Evolutionary conservation across 2,888 invertebrate species (phyloP), one percentile per base, ranked within the genome.

Genomic region (Allophyes oxyacanthae): DNA sequence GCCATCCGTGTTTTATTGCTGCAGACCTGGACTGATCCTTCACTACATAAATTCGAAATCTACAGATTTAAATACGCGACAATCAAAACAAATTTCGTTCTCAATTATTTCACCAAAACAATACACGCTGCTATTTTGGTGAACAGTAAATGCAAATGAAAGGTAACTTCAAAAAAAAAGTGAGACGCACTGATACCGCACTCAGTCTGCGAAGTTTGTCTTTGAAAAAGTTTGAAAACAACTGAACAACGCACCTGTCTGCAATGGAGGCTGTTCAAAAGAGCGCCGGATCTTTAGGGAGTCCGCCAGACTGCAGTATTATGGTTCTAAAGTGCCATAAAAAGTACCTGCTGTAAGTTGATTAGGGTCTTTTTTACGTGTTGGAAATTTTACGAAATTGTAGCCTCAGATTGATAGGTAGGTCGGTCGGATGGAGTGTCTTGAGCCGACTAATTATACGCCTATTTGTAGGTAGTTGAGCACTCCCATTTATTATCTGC

Each of bases 141-240:
- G 32, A n/a, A 25, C 3, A 3, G 4, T 38, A 53, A 66, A 67
- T 61, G 57, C 46, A 79, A 75, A 77, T 67, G n/a, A 51, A 70
- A 57, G 41, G 53, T 56, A 30, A 40, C 49, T 50, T 43, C 34
- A 53, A 69, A 72, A 73, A 63, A 69, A 72, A 73, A 63, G 44
- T 42, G 67, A 68, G 72, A 65, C 58, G 59, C 58, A 63, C 65
- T 60, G 72, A 74, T 71, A 67, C 56, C 45, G 61, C 65, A 62
- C 53, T 54, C 53, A 33, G 91, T 92, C 92, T 91, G 88, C 74
- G 58, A 91, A 92, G 90, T 92, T 92, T 78, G 76, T 81, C 85
- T 90, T 89, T 89, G 86, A 84, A 87, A 87, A 92, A 89, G 82
- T 91, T 87, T 64, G 44, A 15, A 10, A 70, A 65, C 70, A 65